phyloP scores from a whole-genome alignment of 1,140 invertebrate species.

The Pachyrhynchus sulphureomaculatus region DNA sequence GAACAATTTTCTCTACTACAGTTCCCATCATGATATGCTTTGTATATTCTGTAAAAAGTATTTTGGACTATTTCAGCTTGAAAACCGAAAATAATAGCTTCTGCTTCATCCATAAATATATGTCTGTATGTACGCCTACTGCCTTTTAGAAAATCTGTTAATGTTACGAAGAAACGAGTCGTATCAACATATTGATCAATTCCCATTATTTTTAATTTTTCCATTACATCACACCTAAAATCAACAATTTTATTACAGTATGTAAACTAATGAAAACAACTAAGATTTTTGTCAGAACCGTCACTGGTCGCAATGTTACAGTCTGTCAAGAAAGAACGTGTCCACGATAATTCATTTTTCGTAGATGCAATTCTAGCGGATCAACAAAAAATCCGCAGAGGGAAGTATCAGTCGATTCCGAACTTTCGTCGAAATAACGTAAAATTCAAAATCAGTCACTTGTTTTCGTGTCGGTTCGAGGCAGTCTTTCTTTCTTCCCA shows the following conservation, averaged over 20 bases:
- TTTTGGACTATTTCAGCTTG: slow-evolving; percentile 43
- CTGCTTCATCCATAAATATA: slow-evolving; percentile 51
- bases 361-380: no score
- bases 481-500: no score
- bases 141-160: slow-evolving; percentile 40
- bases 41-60: slow-evolving; percentile 41
- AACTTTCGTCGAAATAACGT: no score
- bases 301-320: no score
- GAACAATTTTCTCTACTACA: slow-evolving; percentile 27
- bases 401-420: no score
- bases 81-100: slow-evolving; percentile 49
- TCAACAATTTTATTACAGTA: neutral
- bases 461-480: no score
- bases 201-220: slow-evolving; percentile 46
- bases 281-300: no score
- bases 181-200: slow-evolving; percentile 47
- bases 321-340: no score
- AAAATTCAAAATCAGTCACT: no score
- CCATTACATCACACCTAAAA: slow-evolving; percentile 42
- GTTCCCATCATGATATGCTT: slow-evolving; percentile 40
- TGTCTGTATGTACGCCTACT: slow-evolving; percentile 47
- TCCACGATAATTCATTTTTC: no score
- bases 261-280: slow-evolving; percentile 3
- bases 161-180: slow-evolving; percentile 45
- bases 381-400: no score